Evolutionary conservation across 2,797 vertebrate species (phyloP).

Genomic region (Peromyscus melanophrys): DNA sequence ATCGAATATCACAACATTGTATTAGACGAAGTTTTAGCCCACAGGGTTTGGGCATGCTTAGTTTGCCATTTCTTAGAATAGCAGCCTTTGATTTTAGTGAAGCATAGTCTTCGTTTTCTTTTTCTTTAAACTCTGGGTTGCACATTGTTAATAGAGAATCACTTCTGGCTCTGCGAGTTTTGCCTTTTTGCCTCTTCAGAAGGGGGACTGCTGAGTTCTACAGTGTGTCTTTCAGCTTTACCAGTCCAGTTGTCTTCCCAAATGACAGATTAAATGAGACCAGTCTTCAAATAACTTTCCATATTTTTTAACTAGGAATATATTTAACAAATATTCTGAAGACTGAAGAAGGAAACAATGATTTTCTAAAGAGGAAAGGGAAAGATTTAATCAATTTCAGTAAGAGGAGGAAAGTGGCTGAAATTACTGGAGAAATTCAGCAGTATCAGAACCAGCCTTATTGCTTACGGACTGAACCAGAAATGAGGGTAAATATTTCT

Average conservation of each 20-base stretch:
- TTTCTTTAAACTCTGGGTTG: conserved; percentile 48
- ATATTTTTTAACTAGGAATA: conserved; percentile 92
- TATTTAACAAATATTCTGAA: conserved; percentile 99
- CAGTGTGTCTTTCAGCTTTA: conserved; percentile 55
- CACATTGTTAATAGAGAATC: conserved; percentile 28
- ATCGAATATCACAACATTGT: conserved; percentile 46
- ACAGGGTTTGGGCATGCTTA: background rate
- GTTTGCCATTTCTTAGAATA: background rate
- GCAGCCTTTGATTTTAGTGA: background rate
- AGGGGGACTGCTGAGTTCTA: conserved; percentile 39
- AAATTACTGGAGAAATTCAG: conserved; percentile 99
- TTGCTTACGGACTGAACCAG: conserved; percentile 95
- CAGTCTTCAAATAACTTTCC: conserved; percentile 66
- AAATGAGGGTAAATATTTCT: conserved; percentile 93
- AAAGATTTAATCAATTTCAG: conserved; percentile 99
- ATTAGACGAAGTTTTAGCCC: conserved; percentile 45
- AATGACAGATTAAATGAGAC: conserved; percentile 60
- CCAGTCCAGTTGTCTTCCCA: conserved; percentile 59
- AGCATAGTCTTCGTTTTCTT: conserved; percentile 18
- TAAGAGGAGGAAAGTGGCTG: conserved; percentile 98
- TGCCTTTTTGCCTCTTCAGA: background rate
- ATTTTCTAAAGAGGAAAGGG: conserved; percentile 96
- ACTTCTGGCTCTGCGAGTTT: conserved; percentile 29
- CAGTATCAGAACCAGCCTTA: conserved; percentile 99
- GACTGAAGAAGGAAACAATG: conserved; percentile 99